Evolutionary conservation across 2,888 invertebrate species (phyloP), one percentile per base, ranked within the genome.

Genomic region (Spodoptera littoralis): DNA sequence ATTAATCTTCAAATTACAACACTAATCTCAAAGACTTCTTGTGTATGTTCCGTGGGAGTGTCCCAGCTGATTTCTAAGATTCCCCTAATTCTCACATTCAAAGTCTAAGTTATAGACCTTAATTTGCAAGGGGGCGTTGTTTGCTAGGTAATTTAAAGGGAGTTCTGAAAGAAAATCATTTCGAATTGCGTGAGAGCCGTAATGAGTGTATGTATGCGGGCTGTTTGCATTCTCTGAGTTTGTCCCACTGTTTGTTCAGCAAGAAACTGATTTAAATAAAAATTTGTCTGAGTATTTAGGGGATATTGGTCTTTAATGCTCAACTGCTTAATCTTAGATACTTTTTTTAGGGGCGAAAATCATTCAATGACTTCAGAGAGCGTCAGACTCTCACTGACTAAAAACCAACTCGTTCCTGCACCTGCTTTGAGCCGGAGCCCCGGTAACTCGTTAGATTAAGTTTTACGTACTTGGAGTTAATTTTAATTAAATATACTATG

Each of bases 151-250:
- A 72, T 70, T 77, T 56, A 65, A 70, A 55, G 67, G 57, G 57
- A 56, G 61, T 73, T 76, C 76, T 36, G 74, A 73, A 79, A 79
- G 75, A 79, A 71, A 68, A 72, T 70, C 48, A 67, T 79, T 64
- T 60, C 55, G 49, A 62, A 66, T 47, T 70, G 71, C 68, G 76
- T 67, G 50, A 70, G 68, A 57, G 69, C 49, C 61, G 41, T 79
- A 76, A 77, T 77, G 70, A 79, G 66, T 61, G 64, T 65, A 79
- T 79, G 76, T 65, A 79, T 79, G 76, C 79, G 79, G 79, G 79
- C 53, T 76, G 67, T 79, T 77, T 73, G 70, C 59, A 51, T 60
- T 73, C 22, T n/a, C 50, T 6, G 66, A 74, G 65, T 78, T 73
- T 45, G 47, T 67, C 49, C 45, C 18, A 49, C 59, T 73, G 61